Evolutionary conservation across 2,888 invertebrate genomes (phyloP).

Genomic region (Notocelia uddmanniana): DNA sequence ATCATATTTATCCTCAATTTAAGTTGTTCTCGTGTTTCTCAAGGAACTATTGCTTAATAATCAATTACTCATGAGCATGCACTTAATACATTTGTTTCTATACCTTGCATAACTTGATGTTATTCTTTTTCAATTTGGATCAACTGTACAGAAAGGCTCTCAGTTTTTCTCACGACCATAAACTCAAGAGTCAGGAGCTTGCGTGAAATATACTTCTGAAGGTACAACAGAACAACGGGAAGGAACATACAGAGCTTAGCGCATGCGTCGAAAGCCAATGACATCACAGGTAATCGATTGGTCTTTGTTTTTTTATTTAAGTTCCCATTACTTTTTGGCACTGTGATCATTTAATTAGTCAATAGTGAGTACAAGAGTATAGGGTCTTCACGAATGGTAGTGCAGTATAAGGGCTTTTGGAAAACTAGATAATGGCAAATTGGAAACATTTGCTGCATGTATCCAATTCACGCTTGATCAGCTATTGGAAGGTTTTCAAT

Average conservation of each 20-base stretch:
- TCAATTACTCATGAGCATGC: too few relatives aligned
- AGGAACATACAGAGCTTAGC: constrained; percentile 4
- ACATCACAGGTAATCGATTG: constrained; percentile 24
- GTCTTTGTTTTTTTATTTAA: not conserved
- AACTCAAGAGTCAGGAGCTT: not conserved
- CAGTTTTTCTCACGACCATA: too few relatives aligned
- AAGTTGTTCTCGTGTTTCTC: too few relatives aligned
- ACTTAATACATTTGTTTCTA: too few relatives aligned
- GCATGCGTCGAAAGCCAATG: constrained; percentile 26
- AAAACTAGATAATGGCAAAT: not conserved
- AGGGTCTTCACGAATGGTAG: constrained; percentile 11
- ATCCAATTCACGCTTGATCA: constrained; percentile 1
- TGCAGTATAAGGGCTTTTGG: not conserved
- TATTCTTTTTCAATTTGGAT: too few relatives aligned
- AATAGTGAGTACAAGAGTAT: not conserved
- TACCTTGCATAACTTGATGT: too few relatives aligned
- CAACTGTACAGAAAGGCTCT: too few relatives aligned
- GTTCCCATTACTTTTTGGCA: constrained; percentile 15
- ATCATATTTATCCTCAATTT: too few relatives aligned
- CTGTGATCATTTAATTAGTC: too few relatives aligned
- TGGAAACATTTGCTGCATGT: not conserved
- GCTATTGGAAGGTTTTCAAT: not conserved
- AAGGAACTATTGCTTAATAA: too few relatives aligned
- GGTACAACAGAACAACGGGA: not conserved
- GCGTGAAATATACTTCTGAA: constrained; percentile 6